phyloP scores from a whole-genome alignment of 2,888 invertebrate species.

The Acanthosoma haemorrhoidale region DNA sequence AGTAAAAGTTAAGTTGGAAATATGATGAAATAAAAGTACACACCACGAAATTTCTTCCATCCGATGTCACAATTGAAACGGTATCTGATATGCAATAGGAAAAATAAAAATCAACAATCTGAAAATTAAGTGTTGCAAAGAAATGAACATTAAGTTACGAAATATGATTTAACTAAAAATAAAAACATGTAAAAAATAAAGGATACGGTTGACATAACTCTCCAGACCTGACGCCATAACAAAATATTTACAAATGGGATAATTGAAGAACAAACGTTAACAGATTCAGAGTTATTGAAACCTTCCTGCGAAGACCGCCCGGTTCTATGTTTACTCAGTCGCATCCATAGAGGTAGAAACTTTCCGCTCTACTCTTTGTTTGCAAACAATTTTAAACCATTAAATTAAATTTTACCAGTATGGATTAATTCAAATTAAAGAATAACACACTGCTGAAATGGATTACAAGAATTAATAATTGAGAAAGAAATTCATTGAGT shows the following conservation, averaged over 20 bases:
- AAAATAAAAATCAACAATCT: background rate
- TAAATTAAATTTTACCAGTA: too few species aligned
- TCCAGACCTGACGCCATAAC: conserved; percentile 37
- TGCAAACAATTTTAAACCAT: background rate
- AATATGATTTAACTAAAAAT: background rate
- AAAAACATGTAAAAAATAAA: background rate
- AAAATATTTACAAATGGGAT: too few species aligned
- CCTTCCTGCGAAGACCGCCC: background rate
- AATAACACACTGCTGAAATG: too few species aligned
- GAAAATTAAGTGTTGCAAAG: background rate
- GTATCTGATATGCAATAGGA: conserved; percentile 32
- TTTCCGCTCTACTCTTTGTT: background rate
- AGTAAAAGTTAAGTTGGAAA: background rate
- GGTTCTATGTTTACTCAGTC: background rate
- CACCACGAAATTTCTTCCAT: conserved; percentile 38
- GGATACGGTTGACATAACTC: conserved; percentile 39
- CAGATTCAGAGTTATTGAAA: conserved; percentile 2
- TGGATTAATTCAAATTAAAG: too few species aligned
- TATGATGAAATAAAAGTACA: background rate
- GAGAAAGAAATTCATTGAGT: too few species aligned
- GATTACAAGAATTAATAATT: too few species aligned
- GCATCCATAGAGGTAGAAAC: background rate
- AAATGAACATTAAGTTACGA: background rate
- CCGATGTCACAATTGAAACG: conserved; percentile 37
- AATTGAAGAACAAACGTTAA: too few species aligned